These are phyloP conservation scores for Pseudoatta argentina DNA, from an alignment of 1,140 invertebrate genomes.

Conservation along the genomic window DNA sequence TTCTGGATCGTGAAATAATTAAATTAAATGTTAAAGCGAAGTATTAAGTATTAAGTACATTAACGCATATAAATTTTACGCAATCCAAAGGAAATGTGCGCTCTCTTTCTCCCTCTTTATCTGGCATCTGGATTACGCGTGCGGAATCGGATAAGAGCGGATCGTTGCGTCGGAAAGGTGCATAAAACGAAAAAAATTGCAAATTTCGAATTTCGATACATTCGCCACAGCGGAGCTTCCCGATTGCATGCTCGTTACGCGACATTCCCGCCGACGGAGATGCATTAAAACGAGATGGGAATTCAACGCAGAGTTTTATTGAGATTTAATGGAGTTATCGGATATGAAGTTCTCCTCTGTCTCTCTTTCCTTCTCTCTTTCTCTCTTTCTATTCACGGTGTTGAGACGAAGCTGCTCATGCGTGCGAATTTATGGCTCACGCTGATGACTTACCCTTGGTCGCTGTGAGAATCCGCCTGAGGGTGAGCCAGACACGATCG, in stretches of 20 bases:
- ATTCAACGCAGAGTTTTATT: constrained; percentile 59
- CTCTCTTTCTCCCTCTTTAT: too few relatives aligned
- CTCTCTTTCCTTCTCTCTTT: not conserved
- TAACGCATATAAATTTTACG: not conserved
- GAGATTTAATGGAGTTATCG: constrained; percentile 76
- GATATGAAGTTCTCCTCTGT: constrained; percentile 43
- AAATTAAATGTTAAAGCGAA: not conserved
- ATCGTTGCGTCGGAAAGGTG: not conserved
- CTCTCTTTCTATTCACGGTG: not conserved
- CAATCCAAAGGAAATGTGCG: not conserved
- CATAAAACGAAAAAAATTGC: not conserved
- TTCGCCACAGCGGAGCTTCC: not conserved
- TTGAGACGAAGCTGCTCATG: constrained; percentile 59
- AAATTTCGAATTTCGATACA: constrained; percentile 19
- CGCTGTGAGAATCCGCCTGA: constrained; percentile 62
- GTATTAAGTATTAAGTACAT: not conserved
- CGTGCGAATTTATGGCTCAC: constrained; percentile 67
- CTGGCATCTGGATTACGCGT: not conserved
- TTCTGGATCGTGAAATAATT: not conserved
- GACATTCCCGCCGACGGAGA: constrained; percentile 58
- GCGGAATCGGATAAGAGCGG: not conserved
- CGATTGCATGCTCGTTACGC: not conserved
- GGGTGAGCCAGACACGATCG: constrained; percentile 49
- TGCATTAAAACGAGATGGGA: constrained; percentile 52
- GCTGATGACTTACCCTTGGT: constrained; percentile 58